Conservation (phyloP, 2,113 vertebrate genomes). For the Podarcis muralis region DNA sequence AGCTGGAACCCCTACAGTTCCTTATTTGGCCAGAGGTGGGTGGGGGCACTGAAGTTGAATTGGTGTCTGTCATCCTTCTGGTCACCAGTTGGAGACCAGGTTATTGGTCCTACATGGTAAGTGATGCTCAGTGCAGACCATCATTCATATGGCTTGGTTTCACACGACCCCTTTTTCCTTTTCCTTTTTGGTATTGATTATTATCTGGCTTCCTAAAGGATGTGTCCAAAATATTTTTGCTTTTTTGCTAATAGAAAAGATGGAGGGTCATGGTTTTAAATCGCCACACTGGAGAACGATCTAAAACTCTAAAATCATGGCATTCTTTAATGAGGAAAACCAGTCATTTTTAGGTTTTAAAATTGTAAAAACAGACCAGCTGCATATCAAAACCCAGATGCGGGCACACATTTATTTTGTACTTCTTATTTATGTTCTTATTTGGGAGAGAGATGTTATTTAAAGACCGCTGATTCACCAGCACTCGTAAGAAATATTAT, state of each 20-base stretch:
- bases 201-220: background rate
- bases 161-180: background rate
- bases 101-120: background rate
- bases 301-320: conserved; percentile 11
- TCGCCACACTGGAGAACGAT: background rate
- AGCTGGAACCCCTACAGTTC: background rate
- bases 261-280: background rate
- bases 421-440: conserved; percentile 39
- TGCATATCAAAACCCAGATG: conserved; percentile 24
- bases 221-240: background rate
- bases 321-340: conserved; percentile 3
- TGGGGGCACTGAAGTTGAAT: background rate
- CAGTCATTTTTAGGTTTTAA: conserved; percentile 33
- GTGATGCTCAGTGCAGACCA: background rate
- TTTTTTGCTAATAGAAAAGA: background rate
- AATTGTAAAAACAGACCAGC: conserved; percentile 41
- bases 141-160: background rate
- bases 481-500: conserved; percentile 55
- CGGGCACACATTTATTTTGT: background rate
- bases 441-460: conserved; percentile 47
- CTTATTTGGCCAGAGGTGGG: background rate
- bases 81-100: background rate
- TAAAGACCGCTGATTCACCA: conserved; percentile 62
- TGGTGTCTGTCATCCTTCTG: background rate
- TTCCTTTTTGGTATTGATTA: background rate